Evolutionary conservation across 1,140 invertebrate species (phyloP).

Genomic region (Platorchestia sp.): DNA sequence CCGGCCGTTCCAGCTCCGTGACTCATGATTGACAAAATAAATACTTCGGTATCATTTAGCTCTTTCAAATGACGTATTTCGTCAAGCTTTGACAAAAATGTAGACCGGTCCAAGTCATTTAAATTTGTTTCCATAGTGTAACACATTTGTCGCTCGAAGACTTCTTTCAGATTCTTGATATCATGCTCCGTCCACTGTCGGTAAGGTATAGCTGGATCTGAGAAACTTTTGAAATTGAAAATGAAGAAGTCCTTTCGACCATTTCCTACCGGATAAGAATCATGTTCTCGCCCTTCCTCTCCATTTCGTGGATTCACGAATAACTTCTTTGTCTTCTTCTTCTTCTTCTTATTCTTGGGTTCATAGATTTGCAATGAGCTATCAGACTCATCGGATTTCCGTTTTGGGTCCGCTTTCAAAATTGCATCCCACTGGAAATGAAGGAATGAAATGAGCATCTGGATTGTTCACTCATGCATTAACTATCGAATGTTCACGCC

Average conservation of each 20-base stretch:
- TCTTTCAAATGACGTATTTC: neutral
- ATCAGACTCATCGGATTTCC: neutral
- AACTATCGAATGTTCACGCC: too few species aligned
- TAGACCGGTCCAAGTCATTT: neutral
- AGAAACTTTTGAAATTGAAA: conserved; percentile 3
- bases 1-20: neutral
- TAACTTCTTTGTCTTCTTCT: neutral
- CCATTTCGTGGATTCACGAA: neutral
- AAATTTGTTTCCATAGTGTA: neutral
- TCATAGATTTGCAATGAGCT: neutral
- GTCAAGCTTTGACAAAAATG: neutral
- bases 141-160: neutral
- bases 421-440: neutral
- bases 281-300: neutral
- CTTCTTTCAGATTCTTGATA: neutral
- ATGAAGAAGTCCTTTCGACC: neutral
- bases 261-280: neutral
- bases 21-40: conserved; percentile 43
- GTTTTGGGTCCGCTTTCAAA: neutral
- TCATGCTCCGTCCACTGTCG: neutral
- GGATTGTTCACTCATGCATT: too few species aligned
- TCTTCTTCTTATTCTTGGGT: too few species aligned
- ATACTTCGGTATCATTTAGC: neutral
- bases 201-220: neutral
- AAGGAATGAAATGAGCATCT: neutral